Conservation (phyloP, 2,888 invertebrate genomes). For the Tanypteryx hageni region DNA sequence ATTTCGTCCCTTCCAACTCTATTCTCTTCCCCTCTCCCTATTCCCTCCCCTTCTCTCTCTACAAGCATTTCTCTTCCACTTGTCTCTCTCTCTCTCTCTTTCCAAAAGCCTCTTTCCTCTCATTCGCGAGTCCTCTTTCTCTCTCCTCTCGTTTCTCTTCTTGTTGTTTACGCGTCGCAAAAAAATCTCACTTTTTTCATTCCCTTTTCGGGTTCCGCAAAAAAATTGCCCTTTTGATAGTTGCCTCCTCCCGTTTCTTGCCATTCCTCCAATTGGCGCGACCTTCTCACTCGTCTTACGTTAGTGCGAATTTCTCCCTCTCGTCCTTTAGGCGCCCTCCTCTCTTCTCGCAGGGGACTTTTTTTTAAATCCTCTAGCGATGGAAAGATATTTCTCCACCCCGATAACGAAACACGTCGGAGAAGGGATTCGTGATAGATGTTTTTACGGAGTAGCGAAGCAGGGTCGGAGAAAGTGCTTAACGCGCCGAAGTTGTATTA, state of each 20-base stretch:
- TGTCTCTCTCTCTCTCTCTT: not conserved
- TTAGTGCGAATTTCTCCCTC: not conserved
- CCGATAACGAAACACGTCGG: not conserved
- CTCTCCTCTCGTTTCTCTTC: not conserved
- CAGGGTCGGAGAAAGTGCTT: not conserved
- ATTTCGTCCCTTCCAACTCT: not conserved
- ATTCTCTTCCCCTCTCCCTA: not conserved
- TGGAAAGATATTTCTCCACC: not conserved
- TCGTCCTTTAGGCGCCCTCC: not conserved
- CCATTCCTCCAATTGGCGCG: not conserved
- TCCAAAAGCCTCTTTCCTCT: conserved; percentile 8
- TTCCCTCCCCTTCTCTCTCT: not conserved
- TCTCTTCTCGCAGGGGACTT: not conserved
- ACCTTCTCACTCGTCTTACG: not conserved
- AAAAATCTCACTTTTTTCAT: not conserved
- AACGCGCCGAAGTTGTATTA: too few species aligned
- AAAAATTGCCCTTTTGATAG: too few species aligned
- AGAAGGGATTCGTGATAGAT: not conserved
- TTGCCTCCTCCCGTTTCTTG: not conserved
- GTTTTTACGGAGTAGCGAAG: not conserved
- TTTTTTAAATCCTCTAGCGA: not conserved
- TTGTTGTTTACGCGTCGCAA: conserved; percentile 12
- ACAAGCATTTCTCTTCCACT: not conserved
- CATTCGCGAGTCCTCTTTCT: not conserved
- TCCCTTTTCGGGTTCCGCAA: not conserved